These are phyloP conservation scores for Regulus satrapa DNA, from an alignment of 2,113 vertebrate genomes.

Conservation along the genomic window DNA sequence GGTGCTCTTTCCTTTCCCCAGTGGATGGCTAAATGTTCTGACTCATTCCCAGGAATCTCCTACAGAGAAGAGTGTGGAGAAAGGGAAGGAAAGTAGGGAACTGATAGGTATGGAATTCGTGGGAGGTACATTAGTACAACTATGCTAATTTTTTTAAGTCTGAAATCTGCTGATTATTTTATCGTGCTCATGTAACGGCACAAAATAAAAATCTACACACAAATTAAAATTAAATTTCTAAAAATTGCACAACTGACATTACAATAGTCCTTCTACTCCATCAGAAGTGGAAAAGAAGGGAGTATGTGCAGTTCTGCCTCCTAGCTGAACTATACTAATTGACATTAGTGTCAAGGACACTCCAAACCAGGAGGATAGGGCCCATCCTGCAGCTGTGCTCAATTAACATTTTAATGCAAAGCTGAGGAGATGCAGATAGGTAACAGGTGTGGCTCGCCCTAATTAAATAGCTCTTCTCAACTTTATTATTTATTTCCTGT, in stretches of 20 bases:
- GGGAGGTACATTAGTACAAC: neutral
- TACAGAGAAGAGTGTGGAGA: neutral
- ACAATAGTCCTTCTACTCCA: neutral
- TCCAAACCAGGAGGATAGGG: neutral
- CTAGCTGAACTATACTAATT: neutral
- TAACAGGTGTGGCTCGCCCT: constrained; percentile 34
- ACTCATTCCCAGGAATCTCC: neutral
- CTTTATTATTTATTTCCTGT: constrained; percentile 35
- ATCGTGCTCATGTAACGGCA: neutral
- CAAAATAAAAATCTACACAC: neutral
- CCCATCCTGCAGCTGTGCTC: constrained; percentile 29
- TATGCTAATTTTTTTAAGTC: neutral
- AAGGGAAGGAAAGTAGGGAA: neutral
- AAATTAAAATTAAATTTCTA: neutral
- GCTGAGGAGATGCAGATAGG: constrained; percentile 12
- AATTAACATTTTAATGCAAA: constrained; percentile 51
- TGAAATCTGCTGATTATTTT: neutral
- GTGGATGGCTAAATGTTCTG: neutral
- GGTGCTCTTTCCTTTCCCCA: neutral
- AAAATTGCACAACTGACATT: neutral
- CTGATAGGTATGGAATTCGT: fast-evolving
- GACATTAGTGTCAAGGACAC: neutral
- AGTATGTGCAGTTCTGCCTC: neutral
- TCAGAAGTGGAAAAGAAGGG: neutral
- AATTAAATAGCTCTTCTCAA: constrained; percentile 26